These are phyloP conservation scores for Mesoligia furuncula DNA, from an alignment of 2,888 invertebrate genomes.

Conservation along the genomic window DNA sequence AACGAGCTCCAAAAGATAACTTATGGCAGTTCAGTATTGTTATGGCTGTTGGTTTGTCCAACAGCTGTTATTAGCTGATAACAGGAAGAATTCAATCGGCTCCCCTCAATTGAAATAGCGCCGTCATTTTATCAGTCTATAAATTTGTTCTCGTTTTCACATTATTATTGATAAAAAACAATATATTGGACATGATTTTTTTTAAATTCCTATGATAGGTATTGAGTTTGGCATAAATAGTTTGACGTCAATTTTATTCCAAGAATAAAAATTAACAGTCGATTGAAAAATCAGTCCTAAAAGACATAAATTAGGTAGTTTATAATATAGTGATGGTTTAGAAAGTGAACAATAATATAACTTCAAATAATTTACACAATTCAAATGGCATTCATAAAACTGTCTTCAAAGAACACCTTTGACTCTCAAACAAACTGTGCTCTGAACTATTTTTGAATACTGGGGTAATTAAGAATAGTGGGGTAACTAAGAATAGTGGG, in stretches of 20 bases:
- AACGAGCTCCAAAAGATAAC: no score
- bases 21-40: no score
- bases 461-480: no score
- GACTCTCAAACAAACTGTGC: neutral
- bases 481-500: no score
- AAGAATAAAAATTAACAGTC: no score
- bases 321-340: neutral
- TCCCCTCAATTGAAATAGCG: neutral
- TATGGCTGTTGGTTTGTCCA: no score
- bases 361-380: neutral
- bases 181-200: neutral
- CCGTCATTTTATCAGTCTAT: constrained; percentile 1
- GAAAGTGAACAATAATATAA: neutral
- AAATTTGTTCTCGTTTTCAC: neutral
- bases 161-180: neutral
- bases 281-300: no score
- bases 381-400: neutral
- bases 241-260: no score
- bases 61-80: no score
- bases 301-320: no score
- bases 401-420: neutral
- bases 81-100: no score
- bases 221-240: neutral
- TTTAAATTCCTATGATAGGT: neutral
- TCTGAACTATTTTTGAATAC: neutral